Base-by-base conservation (phyloP, 2,797 vertebrate species). In the Anableps anableps region DNA sequence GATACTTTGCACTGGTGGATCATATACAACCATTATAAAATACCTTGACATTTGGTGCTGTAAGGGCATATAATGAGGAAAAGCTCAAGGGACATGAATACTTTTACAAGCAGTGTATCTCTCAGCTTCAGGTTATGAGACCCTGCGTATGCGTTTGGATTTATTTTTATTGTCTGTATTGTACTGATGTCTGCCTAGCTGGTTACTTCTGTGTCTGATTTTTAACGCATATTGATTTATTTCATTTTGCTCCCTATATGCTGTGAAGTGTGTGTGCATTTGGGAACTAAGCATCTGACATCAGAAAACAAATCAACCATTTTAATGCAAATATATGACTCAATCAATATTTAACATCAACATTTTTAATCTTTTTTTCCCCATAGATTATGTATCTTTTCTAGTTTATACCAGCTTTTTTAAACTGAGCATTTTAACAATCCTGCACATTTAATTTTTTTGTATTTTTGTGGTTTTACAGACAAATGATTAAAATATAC, bases 171-270 rank as follows among this genome's bases (percentile, higher is more conserved):
- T 34, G 21, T 76, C 26, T 66, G 1, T 43, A 43, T 55, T 41
- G 5, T 43, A 38, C 72, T 74, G 48, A 9, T 53, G 48, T 17
- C 72, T 50, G 31, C 47, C 34, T 4, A 36, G 29, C 21, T 53
- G 34, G 21, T 38, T 53, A 74, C 31, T 74, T 55, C 48, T 74
- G 36, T 55, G 51, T 29, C 36, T 55, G 36, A n/a, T 74, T 74
- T n/a, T 43, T 26, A 43, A 58, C 26, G 5, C 29, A 74, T 55
- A 55, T 55, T 8, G 14, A 53, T n/a, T 41, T 2, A 7, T 55
- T 17, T 41, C 55, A 4, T 36, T 36, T 75, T 74, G 51, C 48
- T 38, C 9, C 11, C 38, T n/a, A 41, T 16, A 34, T 41, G 36
- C 51, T 43, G 26, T 58, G 26, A 26, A 47, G 5, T 34, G 9